Conservation (phyloP, 2,797 vertebrate genomes). For the Periparus ater region DNA sequence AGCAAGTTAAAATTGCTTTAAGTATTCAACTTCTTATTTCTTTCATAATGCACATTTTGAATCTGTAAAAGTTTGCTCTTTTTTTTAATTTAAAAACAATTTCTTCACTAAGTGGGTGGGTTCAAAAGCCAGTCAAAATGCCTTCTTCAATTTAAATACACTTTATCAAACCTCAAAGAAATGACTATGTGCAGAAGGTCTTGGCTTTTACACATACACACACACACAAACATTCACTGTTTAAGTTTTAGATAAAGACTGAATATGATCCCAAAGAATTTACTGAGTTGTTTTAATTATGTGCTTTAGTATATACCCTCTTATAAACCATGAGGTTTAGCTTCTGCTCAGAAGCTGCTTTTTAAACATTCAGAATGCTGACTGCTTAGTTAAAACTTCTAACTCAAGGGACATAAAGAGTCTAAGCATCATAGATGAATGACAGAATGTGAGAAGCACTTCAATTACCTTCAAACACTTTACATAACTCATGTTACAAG, state of each 20-base stretch:
- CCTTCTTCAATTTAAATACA: neutral
- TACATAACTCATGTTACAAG: neutral
- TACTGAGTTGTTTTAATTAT: neutral
- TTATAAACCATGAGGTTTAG: neutral
- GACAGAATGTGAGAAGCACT: neutral
- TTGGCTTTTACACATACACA: neutral
- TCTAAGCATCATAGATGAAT: neutral
- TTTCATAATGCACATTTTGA: neutral
- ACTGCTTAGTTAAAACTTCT: neutral
- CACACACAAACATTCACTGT: accelerated
- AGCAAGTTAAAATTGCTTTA: neutral
- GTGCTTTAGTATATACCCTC: neutral
- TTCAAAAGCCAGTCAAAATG: neutral
- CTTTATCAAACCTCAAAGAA: neutral
- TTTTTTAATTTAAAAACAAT: neutral
- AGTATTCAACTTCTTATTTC: neutral
- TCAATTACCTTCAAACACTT: neutral
- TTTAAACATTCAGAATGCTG: neutral
- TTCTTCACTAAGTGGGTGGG: neutral
- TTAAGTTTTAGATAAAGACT: neutral
- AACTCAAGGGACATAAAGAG: neutral
- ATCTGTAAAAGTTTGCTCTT: neutral
- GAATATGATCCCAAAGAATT: neutral
- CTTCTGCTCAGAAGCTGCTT: neutral
- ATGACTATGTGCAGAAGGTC: neutral